A percentile compares a stretch with the other conserved stretches of the same genome.
phyloP scores from a whole-genome alignment of 2,888 invertebrate genomes.

The Barypeithes pellucidus region DNA sequence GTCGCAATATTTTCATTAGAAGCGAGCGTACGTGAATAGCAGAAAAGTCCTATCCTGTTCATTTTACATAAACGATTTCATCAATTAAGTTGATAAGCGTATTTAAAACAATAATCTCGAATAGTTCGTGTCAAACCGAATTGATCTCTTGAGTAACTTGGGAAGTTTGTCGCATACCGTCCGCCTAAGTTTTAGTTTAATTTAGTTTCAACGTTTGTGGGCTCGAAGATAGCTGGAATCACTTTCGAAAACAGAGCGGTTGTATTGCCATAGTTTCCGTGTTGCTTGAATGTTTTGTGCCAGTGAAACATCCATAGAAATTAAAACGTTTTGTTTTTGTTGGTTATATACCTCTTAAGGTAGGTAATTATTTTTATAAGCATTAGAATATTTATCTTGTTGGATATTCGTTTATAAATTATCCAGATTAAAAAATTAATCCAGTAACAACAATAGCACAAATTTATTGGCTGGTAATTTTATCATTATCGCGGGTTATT shows the following conservation, averaged over 20 bases:
- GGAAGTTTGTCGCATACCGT: conserved; percentile 43
- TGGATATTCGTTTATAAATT: neutral
- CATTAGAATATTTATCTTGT: neutral
- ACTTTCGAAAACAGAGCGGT: conserved; percentile 27
- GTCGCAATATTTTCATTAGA: too few relatives aligned
- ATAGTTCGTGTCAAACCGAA: conserved; percentile 34
- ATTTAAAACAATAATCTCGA: conserved; percentile 42
- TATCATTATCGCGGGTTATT: neutral
- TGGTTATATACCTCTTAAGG: neutral
- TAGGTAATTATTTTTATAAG: conserved; percentile 13
- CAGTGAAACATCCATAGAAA: conserved; percentile 3
- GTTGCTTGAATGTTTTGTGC: conserved; percentile 8
- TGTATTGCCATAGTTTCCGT: neutral
- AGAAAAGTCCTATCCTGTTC: conserved; percentile 22
- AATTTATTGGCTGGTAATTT: neutral
- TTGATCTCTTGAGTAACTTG: conserved; percentile 43
- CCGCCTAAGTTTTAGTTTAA: conserved; percentile 41
- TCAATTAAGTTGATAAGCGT: conserved; percentile 39
- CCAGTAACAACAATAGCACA: too few relatives aligned
- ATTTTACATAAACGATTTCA: conserved; percentile 17
- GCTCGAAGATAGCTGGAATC: conserved; percentile 27
- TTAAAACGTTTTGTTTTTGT: conserved; percentile 7
- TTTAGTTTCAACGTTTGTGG: conserved; percentile 37
- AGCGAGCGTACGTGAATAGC: neutral
- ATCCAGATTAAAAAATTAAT: too few relatives aligned